Percentiles rank a stretch among this genome's conserved stretches.
Conservation (phyloP, 1,140 invertebrate genomes). For the Bombus sibiricus region DNA sequence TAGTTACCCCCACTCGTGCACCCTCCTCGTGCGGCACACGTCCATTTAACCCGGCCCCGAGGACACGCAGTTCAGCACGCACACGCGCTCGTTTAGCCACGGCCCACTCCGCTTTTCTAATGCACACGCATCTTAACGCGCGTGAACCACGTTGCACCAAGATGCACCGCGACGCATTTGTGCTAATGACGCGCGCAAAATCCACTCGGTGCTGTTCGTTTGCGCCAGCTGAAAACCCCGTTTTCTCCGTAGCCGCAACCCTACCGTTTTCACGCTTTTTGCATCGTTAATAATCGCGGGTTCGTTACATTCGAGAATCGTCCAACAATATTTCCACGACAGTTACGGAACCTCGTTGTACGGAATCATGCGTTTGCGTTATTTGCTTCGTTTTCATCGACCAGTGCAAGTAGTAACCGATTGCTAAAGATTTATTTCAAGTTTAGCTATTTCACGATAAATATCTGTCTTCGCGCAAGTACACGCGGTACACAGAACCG, state of each 20-base stretch:
- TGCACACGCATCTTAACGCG: conserved; percentile 13
- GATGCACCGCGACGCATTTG: conserved; percentile 17
- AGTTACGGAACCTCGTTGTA: too few relatives aligned
- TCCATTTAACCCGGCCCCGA: conserved; percentile 30
- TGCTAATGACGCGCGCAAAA: conserved; percentile 9
- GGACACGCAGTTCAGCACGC: conserved; percentile 22
- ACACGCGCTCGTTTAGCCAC: conserved; percentile 11
- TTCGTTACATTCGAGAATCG: not conserved
- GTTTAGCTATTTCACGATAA: too few relatives aligned
- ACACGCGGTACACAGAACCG: not conserved
- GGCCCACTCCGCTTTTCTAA: not conserved
- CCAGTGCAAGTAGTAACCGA: too few relatives aligned
- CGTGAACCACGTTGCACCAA: too few relatives aligned
- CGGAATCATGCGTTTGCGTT: too few relatives aligned
- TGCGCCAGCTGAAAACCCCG: not conserved
- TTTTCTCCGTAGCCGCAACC: not conserved
- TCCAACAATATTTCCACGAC: not conserved
- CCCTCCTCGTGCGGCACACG: conserved; percentile 54
- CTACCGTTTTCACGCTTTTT: not conserved
- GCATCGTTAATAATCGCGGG: not conserved
- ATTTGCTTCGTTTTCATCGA: not conserved
- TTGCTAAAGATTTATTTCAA: too few relatives aligned
- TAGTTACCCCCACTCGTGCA: conserved; percentile 67
- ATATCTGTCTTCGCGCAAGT: not conserved
- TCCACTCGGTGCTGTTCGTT: not conserved